Base-by-base conservation (phyloP, 2,113 vertebrate genomes). In the Charina bottae region DNA sequence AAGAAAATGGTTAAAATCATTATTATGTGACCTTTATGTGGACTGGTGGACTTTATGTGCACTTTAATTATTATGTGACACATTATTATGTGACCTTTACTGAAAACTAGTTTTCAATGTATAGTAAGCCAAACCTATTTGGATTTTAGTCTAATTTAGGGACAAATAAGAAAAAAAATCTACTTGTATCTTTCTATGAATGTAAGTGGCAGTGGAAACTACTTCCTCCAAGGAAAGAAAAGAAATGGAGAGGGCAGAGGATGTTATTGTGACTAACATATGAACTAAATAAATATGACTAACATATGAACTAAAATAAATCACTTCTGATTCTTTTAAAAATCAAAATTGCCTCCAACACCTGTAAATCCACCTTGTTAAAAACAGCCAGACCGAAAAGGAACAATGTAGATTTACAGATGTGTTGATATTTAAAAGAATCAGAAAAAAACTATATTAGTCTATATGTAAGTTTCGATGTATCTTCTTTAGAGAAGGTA, bases 1-100 rank as follows among this genome's bases (percentile, higher is more conserved):
- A 24, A 60, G 68, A 88, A 83, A 83, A 88, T 56, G 72, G 85
- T 91, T 91, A 46, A 78, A 87, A 28, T 33, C 42, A n/a, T n/a
- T 83, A 13, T 83, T 92, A 21, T 88, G 28, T 83, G 87, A 83
- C 24, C 68, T n/a, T n/a, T n/a, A n/a, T n/a, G n/a, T n/a, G n/a
- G n/a, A n/a, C n/a, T n/a, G n/a, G n/a, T n/a, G n/a, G n/a, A n/a
- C n/a, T n/a, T n/a, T n/a, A n/a, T n/a, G n/a, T n/a, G n/a, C n/a
- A n/a, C n/a, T n/a, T n/a, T n/a, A n/a, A n/a, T n/a, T n/a, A n/a
- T n/a, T n/a, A n/a, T n/a, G n/a, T n/a, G n/a, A n/a, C n/a, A n/a
- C 42, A n/a, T n/a, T 83, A 13, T 59, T 92, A 21, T 88, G 28
- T 83, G 87, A 84, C 24, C 72, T 72, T 88, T n/a, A 37, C 46